These are phyloP conservation scores for Heliconius hermathena DNA, from an alignment of 1,140 invertebrate species.

Conservation along the genomic window DNA sequence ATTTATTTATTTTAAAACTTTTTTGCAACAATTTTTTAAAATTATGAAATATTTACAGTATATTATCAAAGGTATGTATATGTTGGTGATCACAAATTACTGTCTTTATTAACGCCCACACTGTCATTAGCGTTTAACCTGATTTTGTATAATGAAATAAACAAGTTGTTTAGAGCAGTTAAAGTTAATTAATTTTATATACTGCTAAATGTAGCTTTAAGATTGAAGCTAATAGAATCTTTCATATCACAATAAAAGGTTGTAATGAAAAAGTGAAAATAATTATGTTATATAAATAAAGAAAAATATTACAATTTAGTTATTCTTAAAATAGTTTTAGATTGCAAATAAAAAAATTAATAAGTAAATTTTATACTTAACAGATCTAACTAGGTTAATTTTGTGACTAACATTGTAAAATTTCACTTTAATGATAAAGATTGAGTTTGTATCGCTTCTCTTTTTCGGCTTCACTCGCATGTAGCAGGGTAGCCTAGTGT, in stretches of 20 bases:
- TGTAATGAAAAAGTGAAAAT: no score
- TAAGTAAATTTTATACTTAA: background rate
- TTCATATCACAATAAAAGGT: no score
- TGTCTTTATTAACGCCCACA: background rate
- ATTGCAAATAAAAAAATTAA: no score
- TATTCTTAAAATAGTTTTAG: no score
- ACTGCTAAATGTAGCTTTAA: background rate
- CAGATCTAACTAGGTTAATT: background rate
- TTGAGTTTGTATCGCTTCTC: no score
- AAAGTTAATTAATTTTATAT: background rate
- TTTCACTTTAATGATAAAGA: background rate
- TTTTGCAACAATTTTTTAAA: no score
- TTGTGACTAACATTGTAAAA: background rate
- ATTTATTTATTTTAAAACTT: no score
- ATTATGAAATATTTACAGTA: background rate
- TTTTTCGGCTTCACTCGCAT: no score
- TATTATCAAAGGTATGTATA: background rate
- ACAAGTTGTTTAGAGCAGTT: background rate
- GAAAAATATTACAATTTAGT: no score
- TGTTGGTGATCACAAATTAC: background rate
- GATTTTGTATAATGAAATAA: background rate
- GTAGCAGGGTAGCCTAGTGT: no score
- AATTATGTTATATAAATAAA: no score
- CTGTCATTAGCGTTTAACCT: constrained; percentile 6
- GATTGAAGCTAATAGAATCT: background rate